phyloP scores from a whole-genome alignment of 1,140 invertebrate species.

The Trichoplusia ni region DNA sequence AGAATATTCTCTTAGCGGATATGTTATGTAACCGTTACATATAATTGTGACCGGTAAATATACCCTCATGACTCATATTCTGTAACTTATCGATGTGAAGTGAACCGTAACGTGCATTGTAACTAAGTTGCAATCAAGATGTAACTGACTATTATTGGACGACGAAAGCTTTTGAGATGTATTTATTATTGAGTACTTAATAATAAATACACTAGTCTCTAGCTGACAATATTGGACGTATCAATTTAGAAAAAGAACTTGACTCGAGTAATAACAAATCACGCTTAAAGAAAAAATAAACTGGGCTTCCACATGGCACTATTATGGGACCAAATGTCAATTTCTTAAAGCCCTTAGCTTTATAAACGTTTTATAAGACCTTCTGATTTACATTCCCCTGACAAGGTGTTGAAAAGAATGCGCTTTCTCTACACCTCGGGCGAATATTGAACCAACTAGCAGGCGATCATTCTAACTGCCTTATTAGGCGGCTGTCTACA shows the following conservation, averaged over 20 bases:
- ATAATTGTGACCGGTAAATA: background rate
- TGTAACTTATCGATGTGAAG: too few species aligned
- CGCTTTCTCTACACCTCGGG: constrained; percentile 24
- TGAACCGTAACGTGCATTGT: too few species aligned
- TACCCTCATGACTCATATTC: background rate
- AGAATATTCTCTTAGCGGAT: background rate
- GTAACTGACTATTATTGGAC: too few species aligned
- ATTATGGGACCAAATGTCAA: background rate
- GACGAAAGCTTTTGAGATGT: too few species aligned
- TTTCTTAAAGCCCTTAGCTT: background rate
- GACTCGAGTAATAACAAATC: background rate
- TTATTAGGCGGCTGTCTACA: constrained; percentile 1
- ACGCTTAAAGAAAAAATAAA: too few species aligned
- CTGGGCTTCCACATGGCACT: background rate
- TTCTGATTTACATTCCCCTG: constrained; percentile 6
- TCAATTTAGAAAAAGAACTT: too few species aligned
- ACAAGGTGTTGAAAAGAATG: constrained; percentile 26
- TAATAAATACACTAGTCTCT: too few species aligned
- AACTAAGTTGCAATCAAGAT: too few species aligned
- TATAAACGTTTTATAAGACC: background rate
- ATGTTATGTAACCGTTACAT: background rate
- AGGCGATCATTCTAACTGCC: constrained; percentile 19
- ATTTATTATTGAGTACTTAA: too few species aligned
- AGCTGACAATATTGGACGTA: too few species aligned
- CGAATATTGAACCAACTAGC: constrained; percentile 10